Base-by-base conservation (phyloP, 2,113 vertebrate species). In the Hyaena hyaena region DNA sequence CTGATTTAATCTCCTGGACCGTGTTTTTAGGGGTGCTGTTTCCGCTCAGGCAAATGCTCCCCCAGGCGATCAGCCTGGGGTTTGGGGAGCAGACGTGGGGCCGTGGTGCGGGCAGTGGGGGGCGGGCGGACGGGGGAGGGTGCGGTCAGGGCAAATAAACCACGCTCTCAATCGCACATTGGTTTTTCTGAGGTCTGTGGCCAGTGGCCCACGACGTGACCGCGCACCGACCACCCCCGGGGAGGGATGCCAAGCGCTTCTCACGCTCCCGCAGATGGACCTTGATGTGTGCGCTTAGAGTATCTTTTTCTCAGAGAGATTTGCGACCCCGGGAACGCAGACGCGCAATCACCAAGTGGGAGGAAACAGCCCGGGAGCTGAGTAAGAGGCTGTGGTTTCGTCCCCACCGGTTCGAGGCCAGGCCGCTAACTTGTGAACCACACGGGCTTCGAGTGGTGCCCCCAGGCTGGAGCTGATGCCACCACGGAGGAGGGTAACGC, bases 171-270 rank as follows among this genome's bases (percentile, higher is more conserved):
- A 3, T 4, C 7, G 35, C 55, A 31, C 17, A 4, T 1, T 26
- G 53, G 15, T 14, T 10, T 28, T 43, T 85, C 3, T 55, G 85
- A 74, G 80, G 10, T 39, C 39, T 39, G 39, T 39, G 39, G 39
- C 39, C 39, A 1, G 81, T 0, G 76, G 33, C 16, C n/a, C 50
- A 0, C 9, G 1, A 8, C 4, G 1, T 10, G 33, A 3, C 35
- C 1, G 3, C 4, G 12, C 8, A 50, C 11, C 50, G 50, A 12
- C 50, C 50, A 12, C 7, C 21, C 21, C 58, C 2, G 0, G 43
- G 19, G 26, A 48, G 4, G 45, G 5, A 3, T 0, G 23, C 3
- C 3, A 0, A 0, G 0, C 0, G 0, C 86, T 26, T 21, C 19
- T 31, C 2, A 3, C 2, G 10, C 14, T 53, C 48, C 26, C 3